phyloP scores from a whole-genome alignment of 2,113 vertebrate genomes.

The Etheostoma spectabile region DNA sequence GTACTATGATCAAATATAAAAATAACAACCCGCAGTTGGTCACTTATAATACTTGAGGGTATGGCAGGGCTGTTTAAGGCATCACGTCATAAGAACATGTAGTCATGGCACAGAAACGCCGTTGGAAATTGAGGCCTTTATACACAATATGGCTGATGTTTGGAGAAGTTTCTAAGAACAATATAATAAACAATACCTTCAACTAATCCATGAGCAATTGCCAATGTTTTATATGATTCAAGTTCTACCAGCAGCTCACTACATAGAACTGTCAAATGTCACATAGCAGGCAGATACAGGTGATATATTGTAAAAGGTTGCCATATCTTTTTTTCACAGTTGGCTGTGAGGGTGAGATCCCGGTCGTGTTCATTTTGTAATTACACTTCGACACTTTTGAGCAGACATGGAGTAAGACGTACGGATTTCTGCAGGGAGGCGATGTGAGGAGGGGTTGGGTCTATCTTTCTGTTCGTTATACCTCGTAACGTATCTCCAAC shows the following conservation, averaged over 20 bases:
- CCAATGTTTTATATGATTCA: neutral
- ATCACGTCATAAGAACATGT: conserved; percentile 14
- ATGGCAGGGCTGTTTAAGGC: neutral
- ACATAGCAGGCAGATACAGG: neutral
- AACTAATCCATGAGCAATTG: neutral
- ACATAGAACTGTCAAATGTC: neutral
- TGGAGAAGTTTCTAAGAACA: neutral
- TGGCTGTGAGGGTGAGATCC: conserved; percentile 23
- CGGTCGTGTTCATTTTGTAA: conserved; percentile 36
- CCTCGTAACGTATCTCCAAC: conserved; percentile 33
- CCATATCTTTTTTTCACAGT: neutral
- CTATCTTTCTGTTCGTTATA: conserved; percentile 31
- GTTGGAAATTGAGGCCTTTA: neutral
- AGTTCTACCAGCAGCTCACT: neutral
- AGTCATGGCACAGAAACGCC: neutral
- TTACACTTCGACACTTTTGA: conserved; percentile 34
- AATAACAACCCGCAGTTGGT: neutral
- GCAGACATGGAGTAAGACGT: conserved; percentile 5
- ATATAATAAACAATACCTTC: neutral
- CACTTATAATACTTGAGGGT: conserved; percentile 22
- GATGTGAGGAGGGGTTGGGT: neutral
- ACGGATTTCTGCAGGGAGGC: neutral
- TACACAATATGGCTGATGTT: conserved; percentile 28
- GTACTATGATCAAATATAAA: conserved; percentile 33
- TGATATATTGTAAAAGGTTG: neutral